Base-by-base conservation (phyloP, 2,113 vertebrate genomes). In the Corythaixoides concolor region DNA sequence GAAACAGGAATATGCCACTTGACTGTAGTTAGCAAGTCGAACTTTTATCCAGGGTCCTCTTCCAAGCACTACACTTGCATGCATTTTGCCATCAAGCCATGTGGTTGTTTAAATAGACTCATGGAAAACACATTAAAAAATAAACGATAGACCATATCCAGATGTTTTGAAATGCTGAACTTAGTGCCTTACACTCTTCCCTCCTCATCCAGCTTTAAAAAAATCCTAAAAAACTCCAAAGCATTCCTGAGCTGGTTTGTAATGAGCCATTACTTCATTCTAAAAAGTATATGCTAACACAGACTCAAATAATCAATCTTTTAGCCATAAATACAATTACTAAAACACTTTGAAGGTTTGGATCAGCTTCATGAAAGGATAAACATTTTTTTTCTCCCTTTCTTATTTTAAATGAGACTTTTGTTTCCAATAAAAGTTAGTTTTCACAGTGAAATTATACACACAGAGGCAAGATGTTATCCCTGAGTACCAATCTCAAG, bases 111-210 rank as follows among this genome's bases (percentile, higher is more conserved):
- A 90, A 97, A 74, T 59, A 91, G 53, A 45, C 52, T 94, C 88
- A 96, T 90, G 96, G 94, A 97, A 97, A 96, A 95, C 89, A 93
- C 91, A 84, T 96, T 90, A 93, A 91, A 95, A 97, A 97, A 96
- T 96, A 96, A 96, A 95, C 72, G 16, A 49, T n/a, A 96, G 93
- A 97, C 60, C 72, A 85, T 79, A 93, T 96, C 97, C 97, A 97
- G 97, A 97, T 97, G 97, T 95, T 95, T 77, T 89, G 62, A 93
- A 96, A 97, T 72, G 94, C 75, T 97, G 74, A 96, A 95, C 85
- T 87, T 85, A 90, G 94, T 93, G 79, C 97, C 88, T 97, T 76
- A 66, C 63, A 86, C 94, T 93, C 82, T 84, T 87, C 43, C 27
- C 79, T 96, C 90, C 41, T 77, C 85, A 90, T 90, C 72, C 82